phyloP scores from a whole-genome alignment of 2,797 vertebrate species.

The Poliocrania exsul region DNA sequence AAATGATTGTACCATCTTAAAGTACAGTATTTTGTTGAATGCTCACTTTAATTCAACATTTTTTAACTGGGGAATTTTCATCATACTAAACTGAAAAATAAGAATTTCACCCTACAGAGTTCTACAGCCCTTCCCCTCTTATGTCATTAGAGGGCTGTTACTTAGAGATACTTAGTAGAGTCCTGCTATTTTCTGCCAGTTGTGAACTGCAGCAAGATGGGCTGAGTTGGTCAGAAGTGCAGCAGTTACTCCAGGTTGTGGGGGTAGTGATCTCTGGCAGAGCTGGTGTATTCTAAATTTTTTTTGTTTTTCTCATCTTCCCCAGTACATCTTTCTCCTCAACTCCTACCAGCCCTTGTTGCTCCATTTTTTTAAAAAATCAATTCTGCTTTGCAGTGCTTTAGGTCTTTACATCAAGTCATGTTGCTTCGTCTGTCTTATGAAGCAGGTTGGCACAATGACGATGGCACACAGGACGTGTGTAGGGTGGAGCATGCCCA shows the following conservation, averaged over 20 bases:
- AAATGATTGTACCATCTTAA: not conserved
- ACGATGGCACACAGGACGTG: not conserved
- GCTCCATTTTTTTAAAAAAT: not conserved
- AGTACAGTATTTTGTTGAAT: not conserved
- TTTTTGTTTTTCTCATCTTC: not conserved
- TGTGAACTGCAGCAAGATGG: not conserved
- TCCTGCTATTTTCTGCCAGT: not conserved
- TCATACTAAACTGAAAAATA: not conserved
- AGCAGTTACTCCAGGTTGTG: not conserved
- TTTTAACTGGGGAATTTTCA: not conserved
- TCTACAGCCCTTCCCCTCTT: not conserved
- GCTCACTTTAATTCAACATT: not conserved
- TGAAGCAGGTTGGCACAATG: not conserved
- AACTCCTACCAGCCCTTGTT: not conserved
- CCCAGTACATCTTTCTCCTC: not conserved
- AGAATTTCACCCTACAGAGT: not conserved
- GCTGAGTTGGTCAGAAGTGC: not conserved
- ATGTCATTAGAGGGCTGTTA: not conserved
- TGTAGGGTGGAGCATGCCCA: not conserved
- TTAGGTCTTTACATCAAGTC: not conserved
- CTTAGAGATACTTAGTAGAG: not conserved
- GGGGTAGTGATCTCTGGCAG: not conserved
- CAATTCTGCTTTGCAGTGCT: not conserved
- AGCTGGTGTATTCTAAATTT: not conserved
- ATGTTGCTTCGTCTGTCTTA: not conserved